Conservation (phyloP, 1,140 invertebrate genomes). For the Caenorhabditis inopinata region DNA sequence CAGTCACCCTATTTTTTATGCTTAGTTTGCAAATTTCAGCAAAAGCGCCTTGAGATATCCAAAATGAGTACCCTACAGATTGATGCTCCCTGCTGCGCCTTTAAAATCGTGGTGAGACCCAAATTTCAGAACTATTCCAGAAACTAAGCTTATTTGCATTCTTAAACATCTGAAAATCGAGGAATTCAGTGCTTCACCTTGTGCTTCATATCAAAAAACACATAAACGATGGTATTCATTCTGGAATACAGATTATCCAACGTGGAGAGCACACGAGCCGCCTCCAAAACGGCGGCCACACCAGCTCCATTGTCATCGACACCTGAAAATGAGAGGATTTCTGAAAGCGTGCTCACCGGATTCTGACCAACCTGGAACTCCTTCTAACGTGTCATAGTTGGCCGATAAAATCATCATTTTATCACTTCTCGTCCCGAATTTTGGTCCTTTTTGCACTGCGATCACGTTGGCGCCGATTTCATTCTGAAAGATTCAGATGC, state of each 20-base stretch:
- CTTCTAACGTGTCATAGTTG: constrained; percentile 36
- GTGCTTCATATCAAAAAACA: constrained; percentile 45
- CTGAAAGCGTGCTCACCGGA: not conserved
- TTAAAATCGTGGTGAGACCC: too few species aligned
- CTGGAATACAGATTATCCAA: constrained; percentile 34
- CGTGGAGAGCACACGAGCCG: constrained; percentile 6
- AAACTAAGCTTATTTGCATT: too few species aligned
- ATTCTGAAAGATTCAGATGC: not conserved
- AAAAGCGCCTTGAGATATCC: too few species aligned
- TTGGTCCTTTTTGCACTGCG: constrained; percentile 25
- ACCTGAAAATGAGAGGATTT: not conserved
- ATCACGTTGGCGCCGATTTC: constrained; percentile 43
- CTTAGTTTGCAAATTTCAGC: too few species aligned
- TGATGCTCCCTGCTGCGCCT: too few species aligned
- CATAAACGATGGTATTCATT: constrained; percentile 33
- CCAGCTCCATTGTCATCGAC: constrained; percentile 44
- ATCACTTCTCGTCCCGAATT: constrained; percentile 34
- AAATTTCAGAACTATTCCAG: too few species aligned
- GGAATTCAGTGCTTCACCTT: not conserved
- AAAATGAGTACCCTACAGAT: too few species aligned
- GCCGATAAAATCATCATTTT: constrained; percentile 37
- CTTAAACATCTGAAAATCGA: not conserved
- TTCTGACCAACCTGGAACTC: not conserved
- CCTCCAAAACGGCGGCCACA: constrained; percentile 34
- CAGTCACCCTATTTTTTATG: too few species aligned